Conservation (phyloP, 1,140 invertebrate species). For the Drosophila pseudoananassae region DNA sequence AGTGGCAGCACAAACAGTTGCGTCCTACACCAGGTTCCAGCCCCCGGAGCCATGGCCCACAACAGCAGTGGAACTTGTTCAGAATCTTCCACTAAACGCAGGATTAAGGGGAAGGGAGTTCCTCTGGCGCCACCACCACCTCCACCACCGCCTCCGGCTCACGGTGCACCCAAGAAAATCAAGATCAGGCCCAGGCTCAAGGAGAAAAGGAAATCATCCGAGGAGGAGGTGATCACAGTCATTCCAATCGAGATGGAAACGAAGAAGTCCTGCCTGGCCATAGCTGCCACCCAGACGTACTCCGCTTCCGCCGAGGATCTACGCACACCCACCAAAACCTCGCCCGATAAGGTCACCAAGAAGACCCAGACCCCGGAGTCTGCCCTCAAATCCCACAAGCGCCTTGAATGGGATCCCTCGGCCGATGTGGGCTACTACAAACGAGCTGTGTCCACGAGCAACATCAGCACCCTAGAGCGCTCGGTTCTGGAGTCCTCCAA, state of each 20-base stretch:
- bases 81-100: not conserved
- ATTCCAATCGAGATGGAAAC: constrained; percentile 52
- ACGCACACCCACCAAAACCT: constrained; percentile 55
- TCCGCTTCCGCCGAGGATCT: constrained; percentile 60
- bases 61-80: not conserved
- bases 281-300: not conserved
- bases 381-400: constrained; percentile 67
- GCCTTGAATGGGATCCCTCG: constrained; percentile 80
- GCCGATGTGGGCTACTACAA: constrained; percentile 78
- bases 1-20: constrained; percentile 41
- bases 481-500: constrained; percentile 69
- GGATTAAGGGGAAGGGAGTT: not conserved
- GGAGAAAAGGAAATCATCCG: not conserved
- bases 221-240: constrained; percentile 8
- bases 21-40: not conserved
- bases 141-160: not conserved
- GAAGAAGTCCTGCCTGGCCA: not conserved
- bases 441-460: constrained; percentile 74
- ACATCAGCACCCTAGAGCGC: constrained; percentile 75
- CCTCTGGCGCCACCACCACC: constrained; percentile 3
- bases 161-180: not conserved
- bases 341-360: constrained; percentile 30
- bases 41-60: not conserved
- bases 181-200: not conserved
- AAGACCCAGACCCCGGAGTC: constrained; percentile 78